A percentile compares a stretch with the other conserved stretches of the same genome.
Conservation (phyloP, 30 jellyfish, hydroid and myxozoan species). For the Aurelia aurita region DNA sequence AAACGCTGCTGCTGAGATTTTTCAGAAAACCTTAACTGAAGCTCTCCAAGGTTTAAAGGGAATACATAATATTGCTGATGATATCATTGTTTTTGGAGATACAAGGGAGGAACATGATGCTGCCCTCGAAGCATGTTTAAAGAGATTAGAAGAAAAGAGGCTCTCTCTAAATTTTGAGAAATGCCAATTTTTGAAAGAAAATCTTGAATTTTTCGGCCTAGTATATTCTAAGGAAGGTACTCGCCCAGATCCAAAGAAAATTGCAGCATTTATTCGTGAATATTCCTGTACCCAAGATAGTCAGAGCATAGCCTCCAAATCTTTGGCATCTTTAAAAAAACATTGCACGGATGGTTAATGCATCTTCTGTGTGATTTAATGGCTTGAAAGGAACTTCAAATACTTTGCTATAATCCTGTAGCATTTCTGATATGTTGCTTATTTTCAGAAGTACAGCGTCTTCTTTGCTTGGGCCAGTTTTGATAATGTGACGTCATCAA, state of each 20-base stretch:
- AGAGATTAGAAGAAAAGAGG: slow-evolving; percentile 16
- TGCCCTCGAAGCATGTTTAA: slow-evolving; percentile 38
- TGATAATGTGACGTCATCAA: too few species aligned
- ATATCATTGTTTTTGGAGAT: slow-evolving; percentile 34
- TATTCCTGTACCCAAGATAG: neutral
- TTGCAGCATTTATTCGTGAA: neutral
- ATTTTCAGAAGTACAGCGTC: too few species aligned
- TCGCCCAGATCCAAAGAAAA: slow-evolving; percentile 44
- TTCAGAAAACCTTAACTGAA: neutral
- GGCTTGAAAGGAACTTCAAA: too few species aligned
- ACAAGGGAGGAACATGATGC: slow-evolving; percentile 8
- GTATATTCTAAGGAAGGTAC: slow-evolving; percentile 45
- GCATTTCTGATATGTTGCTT: too few species aligned
- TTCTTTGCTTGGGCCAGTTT: too few species aligned
- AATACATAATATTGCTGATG: slow-evolving; percentile 11
- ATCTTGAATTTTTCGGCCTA: slow-evolving; percentile 59
- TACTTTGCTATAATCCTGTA: too few species aligned
- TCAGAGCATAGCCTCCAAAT: too few species aligned
- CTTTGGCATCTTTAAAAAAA: too few species aligned
- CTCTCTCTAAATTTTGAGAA: slow-evolving; percentile 33
- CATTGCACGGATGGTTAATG: too few species aligned
- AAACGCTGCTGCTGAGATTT: slow-evolving; percentile 33
- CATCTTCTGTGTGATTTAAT: too few species aligned
- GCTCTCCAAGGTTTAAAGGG: too few species aligned
- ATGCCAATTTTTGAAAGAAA: slow-evolving; percentile 42